Percentiles rank a stretch among this genome's conserved stretches.
Evolutionary conservation across 2,888 invertebrate genomes (phyloP).

Genomic region (Cantharis lateralis): DNA sequence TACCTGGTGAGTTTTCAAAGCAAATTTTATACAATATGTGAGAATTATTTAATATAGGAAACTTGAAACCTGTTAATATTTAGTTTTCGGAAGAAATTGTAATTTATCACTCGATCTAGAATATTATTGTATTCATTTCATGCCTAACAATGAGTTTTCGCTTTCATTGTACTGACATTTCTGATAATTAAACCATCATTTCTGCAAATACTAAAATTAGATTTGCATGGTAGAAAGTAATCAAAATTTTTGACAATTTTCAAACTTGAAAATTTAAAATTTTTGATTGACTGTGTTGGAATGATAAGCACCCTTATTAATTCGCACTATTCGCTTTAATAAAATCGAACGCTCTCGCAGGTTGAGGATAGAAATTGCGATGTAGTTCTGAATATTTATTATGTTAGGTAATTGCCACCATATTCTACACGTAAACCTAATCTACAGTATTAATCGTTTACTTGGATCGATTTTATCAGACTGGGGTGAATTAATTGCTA

Average conservation of each 20-base stretch:
- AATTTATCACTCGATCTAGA: neutral
- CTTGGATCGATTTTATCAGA: slow-evolving; percentile 10
- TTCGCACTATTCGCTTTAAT: slow-evolving; percentile 5
- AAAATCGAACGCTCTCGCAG: slow-evolving; percentile 9
- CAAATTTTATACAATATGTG: neutral
- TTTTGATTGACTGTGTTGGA: neutral
- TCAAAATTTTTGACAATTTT: neutral
- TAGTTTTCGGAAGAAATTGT: neutral
- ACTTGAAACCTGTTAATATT: neutral
- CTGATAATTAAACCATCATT: neutral
- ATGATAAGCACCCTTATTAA: slow-evolving; percentile 1
- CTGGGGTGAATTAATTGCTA: slow-evolving; percentile 8
- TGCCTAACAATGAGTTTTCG: neutral
- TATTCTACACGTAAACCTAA: slow-evolving; percentile 25
- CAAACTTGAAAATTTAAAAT: neutral
- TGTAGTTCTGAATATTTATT: slow-evolving; percentile 22
- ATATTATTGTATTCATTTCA: neutral
- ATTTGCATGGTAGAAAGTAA: neutral
- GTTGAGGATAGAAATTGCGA: slow-evolving; percentile 21
- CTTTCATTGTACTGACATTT: neutral
- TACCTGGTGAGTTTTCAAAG: neutral
- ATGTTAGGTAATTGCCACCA: slow-evolving; percentile 17
- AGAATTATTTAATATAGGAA: neutral
- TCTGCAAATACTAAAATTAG: neutral
- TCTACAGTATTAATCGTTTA: slow-evolving; percentile 20